Evolutionary conservation across 64 coral and sea anemone species (phyloP), one percentile per base, ranked within the genome.

Genomic region (Exaiptasia diaphana): DNA sequence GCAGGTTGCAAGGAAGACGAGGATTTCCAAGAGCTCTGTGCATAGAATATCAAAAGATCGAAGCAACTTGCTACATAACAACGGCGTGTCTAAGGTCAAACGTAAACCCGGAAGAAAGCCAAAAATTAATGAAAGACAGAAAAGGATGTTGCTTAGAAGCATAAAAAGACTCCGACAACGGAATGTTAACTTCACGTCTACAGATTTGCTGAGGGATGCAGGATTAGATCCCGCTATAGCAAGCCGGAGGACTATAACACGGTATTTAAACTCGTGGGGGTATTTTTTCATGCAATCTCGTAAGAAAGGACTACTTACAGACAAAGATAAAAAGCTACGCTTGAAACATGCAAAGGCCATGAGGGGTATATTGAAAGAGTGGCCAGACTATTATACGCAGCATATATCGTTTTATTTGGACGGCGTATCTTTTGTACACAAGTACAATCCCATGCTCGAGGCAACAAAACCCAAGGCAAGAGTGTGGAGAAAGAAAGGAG

Each of bases 341-440:
- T 25, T 63, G 28, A 15, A 57, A 64, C 62, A 68, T 55, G 41
- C 73, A 22, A 36, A 57, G 18, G 55, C 59, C 18, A 77, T 77
- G 72, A 87, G 57, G 73, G 22, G n/a, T 15, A 1, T 6, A 42
- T 1, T 77, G 29, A 27, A 20, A 0, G 37, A 64, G 13, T 59
- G 41, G 22, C 83, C 83, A 11, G 29, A 53, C 22, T 77, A 64
- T 36, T 87, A 57, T 55, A 87, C 18, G 11, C 39, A 86, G 15
- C 69, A 86, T 28, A 46, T 86, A 21, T 34, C 65, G 8, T 83
- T 79, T 57, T 72, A 72, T 39, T 32, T 83, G 22, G 67, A 83
- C 30, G 80, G 80, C 7, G 80, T 72, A 40, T 83, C 67, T 0
- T 73, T 83, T 72, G 37, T 83, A 9, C 65, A 83, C 49, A 83